Evolutionary conservation across 2,113 vertebrate genomes (phyloP), one percentile per base, ranked within the genome.

Genomic region (Apaloderma vittatum): DNA sequence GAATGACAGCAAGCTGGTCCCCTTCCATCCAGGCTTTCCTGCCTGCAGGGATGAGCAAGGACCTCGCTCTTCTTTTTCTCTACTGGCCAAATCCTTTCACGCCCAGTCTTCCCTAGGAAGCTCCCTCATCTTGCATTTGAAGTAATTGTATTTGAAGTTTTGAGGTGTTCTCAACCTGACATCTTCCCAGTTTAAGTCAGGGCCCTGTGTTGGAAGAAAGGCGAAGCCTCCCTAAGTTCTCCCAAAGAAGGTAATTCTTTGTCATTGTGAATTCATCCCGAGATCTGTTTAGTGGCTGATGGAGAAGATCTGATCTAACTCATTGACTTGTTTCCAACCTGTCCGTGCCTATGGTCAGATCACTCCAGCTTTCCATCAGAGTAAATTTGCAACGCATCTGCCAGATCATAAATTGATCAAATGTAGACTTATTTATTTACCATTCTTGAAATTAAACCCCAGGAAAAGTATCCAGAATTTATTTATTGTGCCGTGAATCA

Each of bases 401-500:
- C 61, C 72, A 43, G 67, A 34, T 45, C 45, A 79, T 54, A 79
- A 37, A 70, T 74, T 49, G 37, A 30, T 51, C 45, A 52, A 59
- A 90, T 65, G 68, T 29, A 40, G 73, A 65, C 88, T 70, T 71
- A 83, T 90, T 93, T 65, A 49, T 94, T 89, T 68, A 92, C 58
- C 55, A 65, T 67, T 67, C 83, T 90, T 48, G n/a, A 46, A 62
- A 49, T 30, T 34, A 46, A 82, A 72, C 55, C 46, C 46, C 61
- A 72, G 58, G 52, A 57, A 57, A 67, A 57, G 20, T 12, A 20
- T 66, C 32, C 15, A 8, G 54, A 67, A 51, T 5, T 43, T 12
- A 55, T 67, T 78, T 36, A 49, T 55, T 55, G 40, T 67, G 59
- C 26, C 17, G 6, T 15, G 61, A 93, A 26, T 67, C 59, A 61